Base-by-base conservation (phyloP, 1,140 invertebrate genomes). In the Zaprionus gabonicus region DNA sequence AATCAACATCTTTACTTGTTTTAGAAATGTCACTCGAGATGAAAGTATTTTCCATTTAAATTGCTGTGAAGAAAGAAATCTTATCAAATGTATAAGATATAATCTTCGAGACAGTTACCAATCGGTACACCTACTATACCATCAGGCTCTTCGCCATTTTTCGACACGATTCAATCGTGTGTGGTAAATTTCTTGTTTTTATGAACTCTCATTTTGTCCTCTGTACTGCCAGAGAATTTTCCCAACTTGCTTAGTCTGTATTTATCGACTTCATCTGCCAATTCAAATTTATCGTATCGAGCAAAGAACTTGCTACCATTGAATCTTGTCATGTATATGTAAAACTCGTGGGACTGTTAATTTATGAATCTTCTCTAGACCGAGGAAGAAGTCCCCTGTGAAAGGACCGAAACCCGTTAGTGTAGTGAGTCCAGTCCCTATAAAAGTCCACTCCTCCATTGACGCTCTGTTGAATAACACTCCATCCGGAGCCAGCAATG, bases 381-480 rank as follows among this genome's bases (percentile, higher is more conserved):
- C 67, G 15, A 60, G 27, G 20, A 69, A 60, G 13, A 69, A 69
- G 2, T 60, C 57, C 4, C 44, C 67, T 15, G 23, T 49, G 13
- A 9, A 34, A 31, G 4, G 17, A 13, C 9, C 55, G 41, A 49
- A 68, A 59, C n/a, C 66, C 55, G 4, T 59, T 15, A 13, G 13
- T 4, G 27, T 44, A 68, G 1, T 46, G 38, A 3, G 38, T 49
- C 66, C 66, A 68, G 31, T 34, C 38, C 34, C 56, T 49, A 9
- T 59, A 12, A 34, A 68, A 68, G 12, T 68, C 51, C 51, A 55
- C 46, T 17, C 7, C 6, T n/a, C 46, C 53, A 25, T 56, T 28
- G 25, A 56, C n/a, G 7, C 15, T 31, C 12, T 25, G 17, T 20
- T 23, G 10, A 25, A 53, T 53, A 20, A 53, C 49, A 10, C 13